Base-by-base conservation (phyloP, 2,888 invertebrate species). In the Alloscopus bannaensis region DNA sequence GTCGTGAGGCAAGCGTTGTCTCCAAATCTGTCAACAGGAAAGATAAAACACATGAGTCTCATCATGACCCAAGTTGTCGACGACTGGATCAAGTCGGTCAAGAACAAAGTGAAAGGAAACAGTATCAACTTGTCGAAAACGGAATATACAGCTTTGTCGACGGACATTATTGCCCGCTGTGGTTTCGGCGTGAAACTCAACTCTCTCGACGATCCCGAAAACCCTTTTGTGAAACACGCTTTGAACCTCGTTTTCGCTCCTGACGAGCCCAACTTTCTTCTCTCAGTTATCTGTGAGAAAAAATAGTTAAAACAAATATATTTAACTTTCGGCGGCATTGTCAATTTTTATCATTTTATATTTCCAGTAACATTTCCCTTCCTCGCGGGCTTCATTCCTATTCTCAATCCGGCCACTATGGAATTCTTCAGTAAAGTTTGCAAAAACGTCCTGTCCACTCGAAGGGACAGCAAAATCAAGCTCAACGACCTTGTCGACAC, bases 401-500 rank as follows among this genome's bases (percentile, higher is more conserved):
- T 57, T 4, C 73, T 69, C 11, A 68, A 77, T 1, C 42, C 68
- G n/a, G 68, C 59, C 13, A 57, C 40, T 0, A 0, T 75, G 31
- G 45, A 73, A 8, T 78, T 68, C 29, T 79, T 78, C 24, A 47
- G 11, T 42, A 26, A 73, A 16, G 24, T 79, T 3, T 3, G 73
- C 2, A 31, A 28, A 45, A 59, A 62, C 16, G 59, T 59, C 1
- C 47, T 77, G 31, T 59, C 59, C 22, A 66, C 62, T 31, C 73
- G 73, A 31, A 55, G 72, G 6, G 50, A 62, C 31, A 42, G 52
- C 20, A 60, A 77, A 1, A 42, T 62, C 13, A 66, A 29, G 24
- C 6, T 36, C 26, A 71, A 68, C 16, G 82, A 84, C 31, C 66
- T 84, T 59, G 57, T 82, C 20, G 84, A 80, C 59, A 55, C 52